A percentile compares a stretch with the other conserved stretches of the same genome.
Conservation (phyloP, 2,888 invertebrate species). For the Stomorhina lunata region DNA sequence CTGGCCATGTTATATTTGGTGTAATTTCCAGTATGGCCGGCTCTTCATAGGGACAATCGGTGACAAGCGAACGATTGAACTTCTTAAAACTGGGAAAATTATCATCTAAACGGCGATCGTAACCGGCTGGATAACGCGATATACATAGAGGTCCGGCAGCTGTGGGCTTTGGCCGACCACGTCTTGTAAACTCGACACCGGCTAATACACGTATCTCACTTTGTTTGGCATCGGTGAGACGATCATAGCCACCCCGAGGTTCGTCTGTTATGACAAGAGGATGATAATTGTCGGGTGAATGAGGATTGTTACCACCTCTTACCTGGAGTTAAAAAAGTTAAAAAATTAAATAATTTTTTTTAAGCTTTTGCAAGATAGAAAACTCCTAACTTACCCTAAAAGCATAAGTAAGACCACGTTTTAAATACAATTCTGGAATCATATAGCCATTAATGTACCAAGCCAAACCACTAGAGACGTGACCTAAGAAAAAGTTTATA, state of each 20-base stretch:
- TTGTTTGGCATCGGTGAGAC: constrained; percentile 86
- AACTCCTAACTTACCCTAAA: constrained; percentile 84
- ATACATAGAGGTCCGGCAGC: constrained; percentile 91
- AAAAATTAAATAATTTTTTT: neutral
- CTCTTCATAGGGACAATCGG: constrained; percentile 87
- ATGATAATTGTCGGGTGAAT: constrained; percentile 91
- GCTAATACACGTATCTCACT: constrained; percentile 87
- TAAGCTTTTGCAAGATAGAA: neutral
- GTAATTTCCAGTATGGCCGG: constrained; percentile 88
- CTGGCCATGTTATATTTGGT: constrained; percentile 95
- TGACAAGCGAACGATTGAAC: constrained; percentile 88
- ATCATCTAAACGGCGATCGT: constrained; percentile 89
- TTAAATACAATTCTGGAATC: constrained; percentile 92
- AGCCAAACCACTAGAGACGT: constrained; percentile 86
- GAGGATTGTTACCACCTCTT: constrained; percentile 93
- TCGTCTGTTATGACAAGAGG: constrained; percentile 94
- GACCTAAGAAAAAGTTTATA: constrained; percentile 79
- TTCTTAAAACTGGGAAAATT: constrained; percentile 89
- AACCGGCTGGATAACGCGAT: constrained; percentile 83
- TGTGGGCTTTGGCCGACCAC: constrained; percentile 89
- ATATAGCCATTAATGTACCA: constrained; percentile 97
- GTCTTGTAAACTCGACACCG: constrained; percentile 90
- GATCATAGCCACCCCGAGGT: constrained; percentile 90
- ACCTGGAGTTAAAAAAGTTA: constrained; percentile 79
- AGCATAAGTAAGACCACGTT: constrained; percentile 91